These are phyloP conservation scores for Alcedo atthis DNA, from an alignment of 2,797 vertebrate genomes.

Conservation along the genomic window DNA sequence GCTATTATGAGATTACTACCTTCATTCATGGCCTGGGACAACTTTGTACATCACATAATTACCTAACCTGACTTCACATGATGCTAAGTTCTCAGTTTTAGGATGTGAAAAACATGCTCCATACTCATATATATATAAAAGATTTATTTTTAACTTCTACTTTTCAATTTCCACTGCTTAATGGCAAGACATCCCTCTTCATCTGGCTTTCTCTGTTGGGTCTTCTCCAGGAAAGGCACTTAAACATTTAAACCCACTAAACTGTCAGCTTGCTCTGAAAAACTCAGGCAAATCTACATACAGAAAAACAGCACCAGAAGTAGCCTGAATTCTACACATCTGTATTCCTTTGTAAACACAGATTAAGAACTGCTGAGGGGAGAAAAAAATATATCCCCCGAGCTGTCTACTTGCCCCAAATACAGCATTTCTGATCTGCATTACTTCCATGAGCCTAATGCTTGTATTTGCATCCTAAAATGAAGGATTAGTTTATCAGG, in stretches of 20 bases:
- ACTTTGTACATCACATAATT: not conserved
- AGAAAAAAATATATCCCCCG: not conserved
- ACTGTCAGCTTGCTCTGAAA: conserved; percentile 6
- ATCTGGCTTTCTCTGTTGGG: not conserved
- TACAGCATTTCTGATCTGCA: not conserved
- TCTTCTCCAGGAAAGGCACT: not conserved
- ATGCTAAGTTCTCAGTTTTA: not conserved
- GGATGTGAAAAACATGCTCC: not conserved
- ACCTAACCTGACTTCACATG: not conserved
- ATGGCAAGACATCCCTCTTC: not conserved
- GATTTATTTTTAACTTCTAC: conserved; percentile 7
- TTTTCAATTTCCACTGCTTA: not conserved
- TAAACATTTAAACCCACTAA: not conserved
- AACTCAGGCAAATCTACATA: not conserved
- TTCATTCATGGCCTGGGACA: not conserved
- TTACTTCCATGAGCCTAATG: not conserved
- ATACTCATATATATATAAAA: too few relatives aligned
- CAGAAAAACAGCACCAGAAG: not conserved
- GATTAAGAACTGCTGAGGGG: not conserved
- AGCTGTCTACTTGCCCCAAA: conserved; percentile 19
- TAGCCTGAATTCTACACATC: not conserved
- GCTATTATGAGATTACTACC: conserved; percentile 12
- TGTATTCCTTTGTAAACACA: conserved; percentile 17
- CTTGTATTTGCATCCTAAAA: not conserved
- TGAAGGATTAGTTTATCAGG: not conserved